These are phyloP conservation scores for Epistrophe grossulariae DNA, from an alignment of 2,888 invertebrate genomes.

Conservation along the genomic window DNA sequence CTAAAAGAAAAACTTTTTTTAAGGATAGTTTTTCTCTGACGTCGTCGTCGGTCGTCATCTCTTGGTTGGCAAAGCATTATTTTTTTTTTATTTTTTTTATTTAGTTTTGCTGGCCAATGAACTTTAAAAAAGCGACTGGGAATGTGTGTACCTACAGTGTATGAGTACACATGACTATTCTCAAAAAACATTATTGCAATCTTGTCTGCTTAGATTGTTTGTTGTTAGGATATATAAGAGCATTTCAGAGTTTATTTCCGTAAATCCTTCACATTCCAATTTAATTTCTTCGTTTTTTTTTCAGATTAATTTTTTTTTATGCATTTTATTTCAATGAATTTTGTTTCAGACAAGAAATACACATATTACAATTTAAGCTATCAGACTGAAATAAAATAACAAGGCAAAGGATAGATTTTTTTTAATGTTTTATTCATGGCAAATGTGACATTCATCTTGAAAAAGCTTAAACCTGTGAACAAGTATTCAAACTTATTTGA, in stretches of 20 bases:
- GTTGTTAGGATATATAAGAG: conserved; percentile 49
- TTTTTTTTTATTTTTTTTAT: conserved; percentile 14
- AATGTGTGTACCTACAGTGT: conserved; percentile 7
- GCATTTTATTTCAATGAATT: conserved; percentile 1
- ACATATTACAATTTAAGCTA: neutral
- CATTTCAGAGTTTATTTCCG: conserved; percentile 44
- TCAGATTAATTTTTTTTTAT: neutral
- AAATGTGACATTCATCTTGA: too few relatives aligned
- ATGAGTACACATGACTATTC: neutral
- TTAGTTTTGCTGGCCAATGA: conserved; percentile 62
- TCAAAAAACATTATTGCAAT: conserved; percentile 46
- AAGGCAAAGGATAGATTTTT: too few relatives aligned
- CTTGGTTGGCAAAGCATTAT: neutral
- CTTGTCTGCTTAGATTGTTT: conserved; percentile 54
- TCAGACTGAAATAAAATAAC: too few relatives aligned
- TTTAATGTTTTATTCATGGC: too few relatives aligned
- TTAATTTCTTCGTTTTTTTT: neutral
- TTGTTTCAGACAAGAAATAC: neutral
- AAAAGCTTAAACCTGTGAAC: too few relatives aligned
- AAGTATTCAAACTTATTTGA: too few relatives aligned
- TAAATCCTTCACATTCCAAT: conserved; percentile 37
- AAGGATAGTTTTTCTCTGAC: conserved; percentile 6
- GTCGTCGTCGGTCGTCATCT: neutral
- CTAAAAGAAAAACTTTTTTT: conserved; percentile 26
- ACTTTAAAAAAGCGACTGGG: conserved; percentile 24